phyloP scores from a whole-genome alignment of 2,113 vertebrate genomes.

The Dromas ardeola region DNA sequence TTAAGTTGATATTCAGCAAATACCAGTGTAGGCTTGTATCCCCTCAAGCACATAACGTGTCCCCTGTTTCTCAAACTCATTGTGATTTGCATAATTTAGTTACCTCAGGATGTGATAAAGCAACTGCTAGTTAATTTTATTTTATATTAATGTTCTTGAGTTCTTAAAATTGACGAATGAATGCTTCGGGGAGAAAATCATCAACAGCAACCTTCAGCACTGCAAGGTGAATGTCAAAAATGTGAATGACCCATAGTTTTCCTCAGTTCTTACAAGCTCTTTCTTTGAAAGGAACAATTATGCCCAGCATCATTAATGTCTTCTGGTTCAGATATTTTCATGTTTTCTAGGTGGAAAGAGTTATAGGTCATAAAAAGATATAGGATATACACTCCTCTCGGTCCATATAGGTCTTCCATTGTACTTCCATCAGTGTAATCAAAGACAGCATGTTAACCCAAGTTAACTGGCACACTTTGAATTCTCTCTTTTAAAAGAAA shows the following conservation, averaged over 20 bases:
- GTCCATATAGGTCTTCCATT: accelerated
- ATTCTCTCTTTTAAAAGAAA: neutral
- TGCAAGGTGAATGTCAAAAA: neutral
- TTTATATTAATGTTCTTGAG: neutral
- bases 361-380: neutral
- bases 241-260: neutral
- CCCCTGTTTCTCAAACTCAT: neutral
- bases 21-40: neutral
- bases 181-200: neutral
- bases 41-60: neutral
- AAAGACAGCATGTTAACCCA: neutral
- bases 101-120: constrained; percentile 1
- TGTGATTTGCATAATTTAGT: constrained; percentile 6
- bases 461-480: neutral
- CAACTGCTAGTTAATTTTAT: neutral
- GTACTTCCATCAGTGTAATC: neutral
- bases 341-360: neutral
- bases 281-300: neutral
- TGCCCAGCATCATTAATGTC: neutral
- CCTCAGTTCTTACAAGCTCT: neutral
- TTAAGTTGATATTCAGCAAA: neutral
- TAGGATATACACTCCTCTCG: neutral
- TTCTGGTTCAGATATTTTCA: neutral
- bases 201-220: neutral
- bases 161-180: neutral